Evolutionary conservation across 37 sponge, comb jelly and placozoan species (phyloP), one percentile per base, ranked within the genome.

Genomic region (Bolinopsis microptera): DNA sequence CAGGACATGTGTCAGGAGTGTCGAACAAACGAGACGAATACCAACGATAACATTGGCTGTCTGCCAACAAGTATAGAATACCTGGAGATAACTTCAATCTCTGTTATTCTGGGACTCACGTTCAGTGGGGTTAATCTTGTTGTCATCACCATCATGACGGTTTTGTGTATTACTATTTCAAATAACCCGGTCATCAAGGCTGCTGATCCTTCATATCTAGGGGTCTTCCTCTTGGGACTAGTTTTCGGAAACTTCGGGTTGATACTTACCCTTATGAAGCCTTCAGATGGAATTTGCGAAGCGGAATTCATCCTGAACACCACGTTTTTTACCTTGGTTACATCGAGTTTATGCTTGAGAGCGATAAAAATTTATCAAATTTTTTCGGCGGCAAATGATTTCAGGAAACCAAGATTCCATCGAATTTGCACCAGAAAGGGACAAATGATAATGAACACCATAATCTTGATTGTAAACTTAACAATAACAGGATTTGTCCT

Each of bases 351-450:
- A 38, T 9, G 90, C 0, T 25, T 86, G 30, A 28, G 90, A n/a
- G 40, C 90, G 30, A 39, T 86, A 30, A 86, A 86, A 48, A 86
- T 86, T 2, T 33, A 86, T 30, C 37, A 9, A 23, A 86, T 86
- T 48, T 86, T 86, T 48, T 41, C 90, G 25, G 90, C 90, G 5
- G 90, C 90, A 34, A 86, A 86, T 48, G 39, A 86, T 48, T 86
- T 86, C 61, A 34, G 48, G 5, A 86, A 86, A 26, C 90, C 90
- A 8, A 28, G 61, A 16, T 86, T 86, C 23, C 38, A 48, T 24
- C 9, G 24, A 48, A 23, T 86, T 30, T 86, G 90, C 61, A 86
- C 90, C 41, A 39, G 90, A 24, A 2, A 1, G 22, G 90, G 90
- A 0, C 90, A 86, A 30, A 34, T 86, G 25, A 18, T 39, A 0